phyloP scores from a whole-genome alignment of 2,113 vertebrate species.

The Laterallus jamaicensis region DNA sequence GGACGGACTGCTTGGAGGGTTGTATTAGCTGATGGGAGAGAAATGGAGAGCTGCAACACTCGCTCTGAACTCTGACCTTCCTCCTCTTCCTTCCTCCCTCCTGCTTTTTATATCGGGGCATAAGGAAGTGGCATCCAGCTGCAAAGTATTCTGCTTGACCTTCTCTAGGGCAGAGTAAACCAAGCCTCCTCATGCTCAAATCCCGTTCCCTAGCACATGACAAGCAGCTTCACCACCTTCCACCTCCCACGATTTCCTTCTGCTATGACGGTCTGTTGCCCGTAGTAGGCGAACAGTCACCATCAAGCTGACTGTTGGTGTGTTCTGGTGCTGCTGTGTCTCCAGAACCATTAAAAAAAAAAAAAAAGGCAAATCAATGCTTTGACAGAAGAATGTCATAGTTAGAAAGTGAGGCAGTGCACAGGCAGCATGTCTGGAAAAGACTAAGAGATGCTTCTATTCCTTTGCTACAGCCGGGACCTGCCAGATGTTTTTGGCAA shows the following conservation, averaged over 20 bases:
- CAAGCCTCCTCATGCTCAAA: background rate
- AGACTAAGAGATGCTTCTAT: background rate
- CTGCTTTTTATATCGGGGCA: background rate
- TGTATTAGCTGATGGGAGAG: background rate
- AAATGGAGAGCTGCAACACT: background rate
- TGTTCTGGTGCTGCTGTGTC: background rate
- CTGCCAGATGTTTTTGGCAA: background rate
- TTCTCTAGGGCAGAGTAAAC: background rate
- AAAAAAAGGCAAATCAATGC: background rate
- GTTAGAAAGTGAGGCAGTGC: background rate
- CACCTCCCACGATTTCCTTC: background rate
- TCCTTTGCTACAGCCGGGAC: background rate
- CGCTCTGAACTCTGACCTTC: background rate
- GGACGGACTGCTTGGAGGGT: background rate
- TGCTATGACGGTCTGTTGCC: background rate
- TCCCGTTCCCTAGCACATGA: accelerated
- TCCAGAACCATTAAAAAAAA: background rate
- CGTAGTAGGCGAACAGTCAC: background rate
- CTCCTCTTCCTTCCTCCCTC: background rate
- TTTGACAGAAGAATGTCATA: background rate
- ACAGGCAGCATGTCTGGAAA: accelerated
- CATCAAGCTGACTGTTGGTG: background rate
- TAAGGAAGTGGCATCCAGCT: background rate
- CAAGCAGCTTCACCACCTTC: background rate
- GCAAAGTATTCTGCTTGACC: background rate